Evolutionary conservation across 2,888 invertebrate genomes (phyloP).

Genomic region (Drosophila merina): DNA sequence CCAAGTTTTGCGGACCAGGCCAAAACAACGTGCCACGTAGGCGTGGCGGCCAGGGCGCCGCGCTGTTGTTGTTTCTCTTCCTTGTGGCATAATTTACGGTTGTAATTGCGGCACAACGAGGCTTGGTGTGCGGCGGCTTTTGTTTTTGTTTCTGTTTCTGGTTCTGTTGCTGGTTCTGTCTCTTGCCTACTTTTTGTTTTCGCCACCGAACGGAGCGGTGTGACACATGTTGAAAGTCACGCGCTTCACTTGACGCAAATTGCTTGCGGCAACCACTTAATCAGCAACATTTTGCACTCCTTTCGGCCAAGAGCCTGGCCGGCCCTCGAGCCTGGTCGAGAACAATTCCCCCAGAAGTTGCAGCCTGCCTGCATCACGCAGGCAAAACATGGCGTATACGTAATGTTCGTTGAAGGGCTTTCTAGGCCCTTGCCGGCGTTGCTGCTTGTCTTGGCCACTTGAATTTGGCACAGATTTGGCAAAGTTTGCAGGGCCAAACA

Average conservation of each 20-base stretch:
- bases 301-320: conserved; percentile 33
- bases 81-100: conserved; percentile 73
- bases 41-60: conserved; percentile 23
- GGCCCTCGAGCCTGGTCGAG: background rate
- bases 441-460: conserved; percentile 5
- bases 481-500: background rate
- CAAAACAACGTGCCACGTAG: conserved; percentile 29
- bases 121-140: conserved; percentile 8
- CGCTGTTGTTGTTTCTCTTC: conserved; percentile 37
- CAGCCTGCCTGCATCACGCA: background rate
- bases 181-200: conserved; percentile 14
- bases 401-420: conserved; percentile 18
- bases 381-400: conserved; percentile 26
- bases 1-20: conserved; percentile 28
- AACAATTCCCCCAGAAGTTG: background rate
- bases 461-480: conserved; percentile 24
- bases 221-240: conserved; percentile 64
- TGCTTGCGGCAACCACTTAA: conserved; percentile 73
- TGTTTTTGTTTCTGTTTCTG: conserved; percentile 28
- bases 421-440: background rate
- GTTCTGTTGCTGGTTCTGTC: conserved; percentile 13
- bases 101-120: conserved; percentile 72
- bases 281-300: conserved; percentile 65
- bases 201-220: conserved; percentile 41
- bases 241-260: conserved; percentile 70